Conservation (phyloP, 2,797 vertebrate genomes). For the Ceryle rudis region DNA sequence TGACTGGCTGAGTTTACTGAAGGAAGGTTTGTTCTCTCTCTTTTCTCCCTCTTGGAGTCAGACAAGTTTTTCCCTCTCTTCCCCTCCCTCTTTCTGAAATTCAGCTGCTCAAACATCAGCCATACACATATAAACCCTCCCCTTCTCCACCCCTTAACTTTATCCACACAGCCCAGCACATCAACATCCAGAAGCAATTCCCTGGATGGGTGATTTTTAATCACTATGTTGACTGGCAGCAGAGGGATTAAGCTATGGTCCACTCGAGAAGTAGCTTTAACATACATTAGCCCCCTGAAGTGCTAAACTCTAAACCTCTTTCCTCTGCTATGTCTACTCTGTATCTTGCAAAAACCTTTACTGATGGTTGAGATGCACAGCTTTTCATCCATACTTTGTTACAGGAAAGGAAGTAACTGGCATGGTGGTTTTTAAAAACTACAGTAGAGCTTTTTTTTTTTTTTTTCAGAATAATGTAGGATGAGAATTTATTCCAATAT, state of each 20-base stretch:
- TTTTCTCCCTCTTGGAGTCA: not conserved
- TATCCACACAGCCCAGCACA: not conserved
- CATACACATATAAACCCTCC: slow-evolving; percentile 10
- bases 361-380: not conserved
- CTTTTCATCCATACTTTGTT: slow-evolving; percentile 23
- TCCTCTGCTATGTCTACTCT: not conserved
- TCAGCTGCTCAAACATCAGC: slow-evolving; percentile 21
- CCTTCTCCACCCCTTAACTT: not conserved
- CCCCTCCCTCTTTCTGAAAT: not conserved
- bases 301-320: slow-evolving; percentile 41
- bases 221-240: slow-evolving; percentile 60
- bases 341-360: slow-evolving; percentile 31
- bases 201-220: slow-evolving; percentile 72
- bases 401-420: slow-evolving; percentile 53
- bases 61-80: not conserved
- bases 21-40: slow-evolving; percentile 39
- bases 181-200: slow-evolving; percentile 55
- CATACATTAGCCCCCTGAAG: slow-evolving; percentile 52
- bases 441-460: not conserved
- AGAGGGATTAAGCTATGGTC: slow-evolving; percentile 59
- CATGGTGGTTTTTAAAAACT: not conserved
- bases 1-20: slow-evolving; percentile 26
- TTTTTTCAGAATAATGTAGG: not conserved
- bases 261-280: slow-evolving; percentile 40
- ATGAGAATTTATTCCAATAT: not conserved